Evolutionary conservation across 2,888 invertebrate genomes (phyloP).

Genomic region (Epinotia nisella): DNA sequence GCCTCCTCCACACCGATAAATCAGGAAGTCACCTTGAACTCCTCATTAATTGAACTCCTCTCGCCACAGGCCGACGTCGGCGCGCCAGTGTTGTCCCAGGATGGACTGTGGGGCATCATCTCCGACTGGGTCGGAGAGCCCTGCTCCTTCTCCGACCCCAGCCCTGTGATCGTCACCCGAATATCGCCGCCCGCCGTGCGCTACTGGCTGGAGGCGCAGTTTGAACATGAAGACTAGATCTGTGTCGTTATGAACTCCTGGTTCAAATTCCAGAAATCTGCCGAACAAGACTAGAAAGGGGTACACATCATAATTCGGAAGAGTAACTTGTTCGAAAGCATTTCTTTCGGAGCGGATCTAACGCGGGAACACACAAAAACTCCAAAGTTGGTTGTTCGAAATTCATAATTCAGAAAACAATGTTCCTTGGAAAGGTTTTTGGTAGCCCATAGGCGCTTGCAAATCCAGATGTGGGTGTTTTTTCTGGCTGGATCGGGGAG

Average conservation of each 20-base stretch:
- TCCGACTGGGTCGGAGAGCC: constrained; percentile 66
- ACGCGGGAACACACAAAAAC: no score
- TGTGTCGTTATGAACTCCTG: no score
- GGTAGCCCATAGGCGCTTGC: no score
- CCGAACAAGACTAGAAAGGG: neutral
- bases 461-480: no score
- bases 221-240: constrained; percentile 26
- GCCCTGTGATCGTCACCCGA: constrained; percentile 37
- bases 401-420: no score
- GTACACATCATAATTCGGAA: no score
- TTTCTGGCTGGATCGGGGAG: no score
- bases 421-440: no score
- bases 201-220: constrained; percentile 61
- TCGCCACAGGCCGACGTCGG: constrained; percentile 51
- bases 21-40: neutral
- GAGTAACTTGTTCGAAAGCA: no score
- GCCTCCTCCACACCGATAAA: no score
- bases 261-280: neutral
- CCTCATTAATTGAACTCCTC: neutral
- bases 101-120: constrained; percentile 75
- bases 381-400: no score
- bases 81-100: constrained; percentile 70
- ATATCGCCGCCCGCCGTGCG: constrained; percentile 56
- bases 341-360: no score
- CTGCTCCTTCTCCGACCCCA: constrained; percentile 50